Percentiles rank a stretch among this genome's conserved stretches.
Conservation (phyloP, 1,140 invertebrate species). For the Scaptomyza montana region DNA sequence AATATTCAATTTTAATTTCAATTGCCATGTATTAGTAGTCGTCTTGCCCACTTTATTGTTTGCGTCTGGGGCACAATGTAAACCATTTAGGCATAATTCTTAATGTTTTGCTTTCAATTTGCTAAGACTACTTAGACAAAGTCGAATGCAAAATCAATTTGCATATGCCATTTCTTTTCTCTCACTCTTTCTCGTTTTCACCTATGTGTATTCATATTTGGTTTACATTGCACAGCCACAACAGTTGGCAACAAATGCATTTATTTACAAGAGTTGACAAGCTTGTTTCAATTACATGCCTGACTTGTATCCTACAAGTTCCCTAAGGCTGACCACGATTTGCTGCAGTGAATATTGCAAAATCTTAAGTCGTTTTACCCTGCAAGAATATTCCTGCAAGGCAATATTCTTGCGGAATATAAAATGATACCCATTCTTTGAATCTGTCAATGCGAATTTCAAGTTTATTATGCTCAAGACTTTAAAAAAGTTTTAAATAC, state of each 20-base stretch:
- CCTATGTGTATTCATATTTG: not conserved
- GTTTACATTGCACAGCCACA: slow-evolving; percentile 7
- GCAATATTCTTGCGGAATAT: not conserved
- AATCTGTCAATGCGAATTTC: too few species aligned
- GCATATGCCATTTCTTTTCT: slow-evolving; percentile 41
- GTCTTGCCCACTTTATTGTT: not conserved
- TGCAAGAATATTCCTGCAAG: not conserved
- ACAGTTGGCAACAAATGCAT: slow-evolving; percentile 51
- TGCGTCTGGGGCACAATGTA: slow-evolving; percentile 34
- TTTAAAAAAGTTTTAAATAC: not conserved
- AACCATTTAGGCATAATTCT: slow-evolving; percentile 75
- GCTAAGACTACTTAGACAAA: slow-evolving; percentile 67
- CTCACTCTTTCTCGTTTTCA: not conserved
- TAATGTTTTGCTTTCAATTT: slow-evolving; percentile 81
- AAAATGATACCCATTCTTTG: too few species aligned
- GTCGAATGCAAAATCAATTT: slow-evolving; percentile 53
- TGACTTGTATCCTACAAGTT: slow-evolving; percentile 8
- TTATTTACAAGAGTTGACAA: slow-evolving; percentile 38
- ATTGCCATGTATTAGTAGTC: slow-evolving; percentile 35
- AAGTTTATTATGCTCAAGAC: not conserved
- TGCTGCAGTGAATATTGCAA: slow-evolving; percentile 30
- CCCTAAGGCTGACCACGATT: slow-evolving; percentile 41
- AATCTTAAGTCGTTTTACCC: slow-evolving; percentile 46
- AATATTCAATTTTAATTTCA: slow-evolving; percentile 41
- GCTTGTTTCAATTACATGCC: slow-evolving; percentile 36